Evolutionary conservation across 1,140 invertebrate genomes (phyloP), one percentile per base, ranked within the genome.

Genomic region (Planococcus citri): DNA sequence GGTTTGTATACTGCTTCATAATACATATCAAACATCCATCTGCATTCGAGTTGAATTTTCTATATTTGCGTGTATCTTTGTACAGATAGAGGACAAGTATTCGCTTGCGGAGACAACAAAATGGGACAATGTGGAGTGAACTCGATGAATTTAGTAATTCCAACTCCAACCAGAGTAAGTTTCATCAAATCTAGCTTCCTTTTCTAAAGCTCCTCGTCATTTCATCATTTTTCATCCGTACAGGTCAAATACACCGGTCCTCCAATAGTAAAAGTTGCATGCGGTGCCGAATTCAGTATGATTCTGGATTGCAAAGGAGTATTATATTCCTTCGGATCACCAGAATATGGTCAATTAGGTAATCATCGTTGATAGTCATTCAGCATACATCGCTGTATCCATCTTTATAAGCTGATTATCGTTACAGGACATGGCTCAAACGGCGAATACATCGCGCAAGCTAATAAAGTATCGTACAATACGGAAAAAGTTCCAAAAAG

Each of bases 241-340:
- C 68, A 79, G 76, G 76, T 81, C 51, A 75, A 77, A 60, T 83
- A 82, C 73, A 81, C 80, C 74, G 90, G 91, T 22, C 85, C 88
- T 20, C 90, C 90, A 6, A 87, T 94, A 71, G 82, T 90, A 8
- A 89, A 92, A 77, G 83, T 96, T 37, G 88, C 89, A 0, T 95
- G 92, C 77, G 94, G 94, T 4, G 92, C 86, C 1, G 94, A 96
- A 70, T 97, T 95, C 78, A 93, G 90, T 24, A 87, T 94, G 78
- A 90, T 96, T 64, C 77, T 95, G 24, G 93, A 96, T 77, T 87
- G 90, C 70, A 90, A 92, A 77, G 94, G 94, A 10, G 87, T 86
- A 70, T 78, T 96, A 10, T 90, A 93, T 77, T 92, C 92, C 0
- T 97, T 96, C 77, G 94, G 94, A 4, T 84, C 89, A 71, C 94